Base-by-base conservation (phyloP, 92 coral and sea anemone genomes). In the Phenganax stokvisi region DNA sequence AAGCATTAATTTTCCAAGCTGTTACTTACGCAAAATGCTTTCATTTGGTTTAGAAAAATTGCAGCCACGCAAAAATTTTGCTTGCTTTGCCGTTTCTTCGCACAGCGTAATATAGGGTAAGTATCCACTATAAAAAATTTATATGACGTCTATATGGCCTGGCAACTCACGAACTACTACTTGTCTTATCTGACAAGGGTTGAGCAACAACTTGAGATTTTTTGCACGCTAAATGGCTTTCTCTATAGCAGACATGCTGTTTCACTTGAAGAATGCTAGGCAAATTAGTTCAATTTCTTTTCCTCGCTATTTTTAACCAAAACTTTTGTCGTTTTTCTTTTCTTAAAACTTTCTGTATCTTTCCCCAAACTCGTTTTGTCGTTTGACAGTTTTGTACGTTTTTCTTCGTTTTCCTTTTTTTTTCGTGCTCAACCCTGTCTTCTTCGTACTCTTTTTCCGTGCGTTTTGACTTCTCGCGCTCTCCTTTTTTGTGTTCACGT, bases 161-260 rank as follows among this genome's bases (percentile, higher is more conserved):
- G 25, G 25, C 25, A 20, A 12, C 27, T 62, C 27, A n/a, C 69
- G 10, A n/a, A n/a, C 8, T 62, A 15, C 13, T 77, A 77, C 29
- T 90, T 82, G 13, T 76, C 84, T 80, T 75, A 12, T 74, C 80
- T 29, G 61, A 16, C 6, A 53, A 57, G 16, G 71, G 44, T 53
- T 85, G 78, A 0, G 64, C 77, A 12, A 74, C 25, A 25, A 89
- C 91, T 47, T 97, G 89, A 16, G 87, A 89, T 1, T 81, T 89
- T 88, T 93, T 93, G 29, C 98, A 85, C 31, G 92, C 97, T 61
- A 93, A 85, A 74, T 86, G 92, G 54, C 98, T 86, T 71, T 93
- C 97, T 67, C 84, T 20, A 20, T 89, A 9, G 97, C 98, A 6
- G 98, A 91, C 84, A 86, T 86, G 91, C 93, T 4, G n/a, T 56